A percentile compares a stretch with the other conserved stretches of the same genome.
These are phyloP conservation scores for Puffinus mauretanicus DNA, from an alignment of 2,113 vertebrate species.

Conservation along the genomic window DNA sequence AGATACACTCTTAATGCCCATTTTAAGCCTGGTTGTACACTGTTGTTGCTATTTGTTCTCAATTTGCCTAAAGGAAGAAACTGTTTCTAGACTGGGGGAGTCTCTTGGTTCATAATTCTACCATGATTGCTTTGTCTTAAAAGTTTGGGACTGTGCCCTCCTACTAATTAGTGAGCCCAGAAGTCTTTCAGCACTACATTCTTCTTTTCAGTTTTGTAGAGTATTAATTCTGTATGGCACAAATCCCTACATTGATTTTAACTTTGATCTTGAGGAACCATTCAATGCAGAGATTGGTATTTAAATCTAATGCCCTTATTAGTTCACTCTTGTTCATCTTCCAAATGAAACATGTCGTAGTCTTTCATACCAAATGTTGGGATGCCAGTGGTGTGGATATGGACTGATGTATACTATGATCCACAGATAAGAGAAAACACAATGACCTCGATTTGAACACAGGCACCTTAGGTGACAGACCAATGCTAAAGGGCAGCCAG, in stretches of 20 bases:
- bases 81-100: not conserved
- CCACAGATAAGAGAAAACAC: not conserved
- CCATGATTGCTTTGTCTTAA: not conserved
- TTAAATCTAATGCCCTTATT: conserved; percentile 17
- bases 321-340: conserved; percentile 3
- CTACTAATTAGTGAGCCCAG: not conserved
- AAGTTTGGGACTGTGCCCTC: not conserved
- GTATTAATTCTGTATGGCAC: not conserved
- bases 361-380: not conserved
- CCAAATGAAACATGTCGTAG: not conserved
- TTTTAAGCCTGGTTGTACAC: not conserved
- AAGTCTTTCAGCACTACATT: not conserved
- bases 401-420: not conserved
- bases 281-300: not conserved
- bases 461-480: conserved; percentile 49
- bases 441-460: conserved; percentile 42
- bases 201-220: not conserved
- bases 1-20: not conserved
- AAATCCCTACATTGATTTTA: not conserved
- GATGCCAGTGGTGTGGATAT: not conserved
- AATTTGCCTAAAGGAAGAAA: not conserved
- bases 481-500: conserved; percentile 49
- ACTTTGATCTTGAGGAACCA: not conserved
- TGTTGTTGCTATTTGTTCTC: not conserved
- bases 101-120: not conserved